phyloP scores from a whole-genome alignment of 2,797 vertebrate species.

The Cuculus canorus region DNA sequence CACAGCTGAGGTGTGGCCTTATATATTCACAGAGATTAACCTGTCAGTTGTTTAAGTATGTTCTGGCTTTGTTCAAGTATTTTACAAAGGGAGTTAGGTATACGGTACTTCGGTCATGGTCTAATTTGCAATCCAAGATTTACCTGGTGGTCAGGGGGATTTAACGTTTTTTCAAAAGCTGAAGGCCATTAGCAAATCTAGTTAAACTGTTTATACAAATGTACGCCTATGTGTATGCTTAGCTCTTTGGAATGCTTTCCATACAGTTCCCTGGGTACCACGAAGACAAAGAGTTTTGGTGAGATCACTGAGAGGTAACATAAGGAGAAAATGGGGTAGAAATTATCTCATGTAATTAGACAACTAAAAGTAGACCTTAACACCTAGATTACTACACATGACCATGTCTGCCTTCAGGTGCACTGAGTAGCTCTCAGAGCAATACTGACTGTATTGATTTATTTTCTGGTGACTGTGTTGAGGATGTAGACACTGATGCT shows the following conservation, averaged over 20 bases:
- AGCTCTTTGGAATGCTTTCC: not conserved
- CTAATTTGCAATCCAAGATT: not conserved
- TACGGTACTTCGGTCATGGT: not conserved
- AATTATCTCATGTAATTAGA: fast-evolving
- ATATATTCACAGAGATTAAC: not conserved
- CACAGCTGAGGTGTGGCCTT: not conserved
- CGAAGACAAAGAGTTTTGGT: not conserved
- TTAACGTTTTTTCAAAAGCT: not conserved
- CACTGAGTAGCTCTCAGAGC: not conserved
- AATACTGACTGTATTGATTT: not conserved
- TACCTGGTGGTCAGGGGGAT: not conserved
- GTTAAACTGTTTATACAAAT: constrained; percentile 16
- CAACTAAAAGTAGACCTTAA: not conserved
- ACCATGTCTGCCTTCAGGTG: not conserved
- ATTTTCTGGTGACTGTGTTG: not conserved
- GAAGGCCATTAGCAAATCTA: not conserved
- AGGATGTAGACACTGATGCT: not conserved
- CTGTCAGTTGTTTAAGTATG: not conserved
- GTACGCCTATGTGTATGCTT: not conserved
- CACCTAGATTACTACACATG: not conserved
- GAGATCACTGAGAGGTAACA: not conserved
- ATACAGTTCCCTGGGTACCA: not conserved
- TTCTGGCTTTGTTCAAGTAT: not conserved
- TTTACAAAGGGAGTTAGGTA: not conserved
- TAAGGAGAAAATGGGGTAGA: not conserved